A percentile compares a stretch with the other conserved stretches of the same genome.
These are phyloP conservation scores for Pteronotus mesoamericanus DNA, from an alignment of 2,797 vertebrate genomes.

Conservation along the genomic window DNA sequence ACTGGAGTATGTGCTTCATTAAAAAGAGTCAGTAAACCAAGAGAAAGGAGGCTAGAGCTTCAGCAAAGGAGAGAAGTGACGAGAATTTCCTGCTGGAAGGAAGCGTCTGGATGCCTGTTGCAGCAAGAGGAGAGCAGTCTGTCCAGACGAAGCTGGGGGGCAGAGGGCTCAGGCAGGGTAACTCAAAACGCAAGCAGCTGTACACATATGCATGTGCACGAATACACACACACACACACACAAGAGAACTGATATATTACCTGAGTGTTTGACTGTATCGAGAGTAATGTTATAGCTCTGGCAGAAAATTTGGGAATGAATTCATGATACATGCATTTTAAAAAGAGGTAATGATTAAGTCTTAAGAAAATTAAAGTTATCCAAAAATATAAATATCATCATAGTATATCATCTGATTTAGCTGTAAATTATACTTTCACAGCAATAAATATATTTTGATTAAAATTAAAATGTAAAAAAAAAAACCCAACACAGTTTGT, in stretches of 20 bases:
- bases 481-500: no score
- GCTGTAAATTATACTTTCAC: constrained; percentile 18
- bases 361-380: constrained; percentile 7
- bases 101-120: constrained; percentile 33
- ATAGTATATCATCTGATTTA: not conserved
- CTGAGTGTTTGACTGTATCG: not conserved
- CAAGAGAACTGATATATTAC: not conserved
- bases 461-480: not conserved
- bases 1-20: not conserved
- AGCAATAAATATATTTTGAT: not conserved
- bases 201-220: not conserved
- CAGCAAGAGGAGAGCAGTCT: constrained; percentile 48
- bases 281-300: not conserved
- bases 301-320: not conserved
- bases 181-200: not conserved
- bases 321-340: not conserved
- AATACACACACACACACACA: not conserved
- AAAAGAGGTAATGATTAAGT: not conserved
- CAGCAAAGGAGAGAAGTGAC: not conserved
- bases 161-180: not conserved
- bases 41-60: not conserved
- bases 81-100: not conserved
- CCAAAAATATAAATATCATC: constrained; percentile 11
- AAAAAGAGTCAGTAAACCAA: not conserved
- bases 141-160: not conserved